Evolutionary conservation across 92 coral and sea anemone species (phyloP), one percentile per base, ranked within the genome.

Genomic region (Porites divaricata): DNA sequence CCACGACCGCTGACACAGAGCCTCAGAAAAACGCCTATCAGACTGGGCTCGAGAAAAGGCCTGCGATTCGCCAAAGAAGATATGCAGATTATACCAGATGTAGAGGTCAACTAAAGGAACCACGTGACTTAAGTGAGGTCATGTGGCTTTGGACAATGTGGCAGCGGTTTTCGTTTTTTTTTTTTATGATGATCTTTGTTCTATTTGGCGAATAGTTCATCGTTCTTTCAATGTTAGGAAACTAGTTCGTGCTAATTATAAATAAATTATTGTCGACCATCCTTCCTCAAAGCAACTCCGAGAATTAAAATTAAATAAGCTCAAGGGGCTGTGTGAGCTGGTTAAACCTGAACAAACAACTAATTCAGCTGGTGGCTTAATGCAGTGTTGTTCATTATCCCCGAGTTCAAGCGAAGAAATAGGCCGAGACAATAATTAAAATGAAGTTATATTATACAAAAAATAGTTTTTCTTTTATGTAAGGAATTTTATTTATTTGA

Each of bases 21-120:
- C 51, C 85, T 90, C 58, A 89, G 83, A 56, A 85, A 88, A 71
- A 61, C 72, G 61, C 83, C 92, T 56, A 87, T 85, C 69, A 63
- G 77, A 71, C 77, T 84, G 21, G 41, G 76, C 8, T 73, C 74
- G 20, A 85, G 95, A 63, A 90, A 85, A 63, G 76, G 78, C 77
- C 84, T 85, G 87, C 81, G 68, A n/a, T 74, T 82, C 2, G 78
- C 75, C 19, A 88, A 84, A 19, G 80, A 78, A 53, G 87, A 74
- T 9, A 54, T 81, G 26, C 88, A 89, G 50, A 78, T 87, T 26
- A 61, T 65, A 52, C 98, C 99, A 52, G 98, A 96, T 92, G 99
- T 96, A 21, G 79, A 90, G 20, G 98, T 96, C 14, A 96, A 96
- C 78, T 96, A 62, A 88, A 52, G 67, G 2, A 49, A 19, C 19